phyloP scores from a whole-genome alignment of 2,113 vertebrate genomes.

The Pseudolaguvia tuberculata region DNA sequence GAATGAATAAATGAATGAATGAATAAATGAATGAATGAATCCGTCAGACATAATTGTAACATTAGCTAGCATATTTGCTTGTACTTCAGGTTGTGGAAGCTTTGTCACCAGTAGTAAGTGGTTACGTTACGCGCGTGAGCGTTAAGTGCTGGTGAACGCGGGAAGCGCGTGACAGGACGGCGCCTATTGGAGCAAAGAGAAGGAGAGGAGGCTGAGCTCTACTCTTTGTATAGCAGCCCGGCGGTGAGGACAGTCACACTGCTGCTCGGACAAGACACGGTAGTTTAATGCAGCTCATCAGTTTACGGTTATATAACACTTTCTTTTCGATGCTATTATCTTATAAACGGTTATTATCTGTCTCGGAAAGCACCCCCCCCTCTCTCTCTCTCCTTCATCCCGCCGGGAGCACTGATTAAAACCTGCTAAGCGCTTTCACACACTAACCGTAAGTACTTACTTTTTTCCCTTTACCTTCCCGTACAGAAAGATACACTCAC shows the following conservation, averaged over 20 bases:
- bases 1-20: too few relatives aligned
- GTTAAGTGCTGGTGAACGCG: neutral
- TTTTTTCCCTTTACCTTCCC: neutral
- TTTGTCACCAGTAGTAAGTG: neutral
- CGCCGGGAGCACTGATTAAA: neutral
- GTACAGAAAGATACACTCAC: neutral
- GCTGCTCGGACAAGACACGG: neutral
- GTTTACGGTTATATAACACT: neutral
- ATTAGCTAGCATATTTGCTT: neutral
- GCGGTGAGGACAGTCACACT: neutral
- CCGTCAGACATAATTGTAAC: too few relatives aligned
- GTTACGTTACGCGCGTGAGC: neutral
- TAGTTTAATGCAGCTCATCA: too few relatives aligned
- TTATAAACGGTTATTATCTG: neutral
- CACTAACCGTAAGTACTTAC: constrained; percentile 12
- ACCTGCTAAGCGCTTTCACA: neutral
- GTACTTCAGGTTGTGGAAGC: neutral
- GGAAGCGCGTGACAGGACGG: constrained; percentile 15
- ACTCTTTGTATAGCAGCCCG: neutral
- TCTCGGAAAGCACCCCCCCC: neutral
- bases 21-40: too few relatives aligned
- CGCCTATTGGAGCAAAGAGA: constrained; percentile 21
- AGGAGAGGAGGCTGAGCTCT: neutral
- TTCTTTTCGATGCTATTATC: neutral
- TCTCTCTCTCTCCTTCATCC: neutral